Percentiles rank a stretch among this genome's conserved stretches.
These are phyloP conservation scores for Zoanthus gigantus DNA, from an alignment of 92 coral and sea anemone species.

Conservation along the genomic window DNA sequence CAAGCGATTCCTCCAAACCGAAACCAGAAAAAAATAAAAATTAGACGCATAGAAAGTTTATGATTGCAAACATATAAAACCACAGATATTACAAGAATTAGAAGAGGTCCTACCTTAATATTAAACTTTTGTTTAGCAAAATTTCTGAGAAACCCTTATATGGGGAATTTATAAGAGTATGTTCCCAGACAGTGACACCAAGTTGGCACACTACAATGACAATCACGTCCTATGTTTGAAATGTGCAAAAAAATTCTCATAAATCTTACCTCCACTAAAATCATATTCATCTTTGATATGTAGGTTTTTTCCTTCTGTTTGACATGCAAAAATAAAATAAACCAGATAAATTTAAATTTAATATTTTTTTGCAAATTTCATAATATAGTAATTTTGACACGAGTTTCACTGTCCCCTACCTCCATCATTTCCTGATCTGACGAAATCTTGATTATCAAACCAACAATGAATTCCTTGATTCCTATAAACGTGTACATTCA, in stretches of 20 bases:
- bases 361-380: background rate
- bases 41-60: background rate
- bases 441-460: conserved; percentile 95
- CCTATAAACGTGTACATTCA: conserved; percentile 58
- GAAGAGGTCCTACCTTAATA: background rate
- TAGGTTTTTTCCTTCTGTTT: conserved; percentile 94
- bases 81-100: background rate
- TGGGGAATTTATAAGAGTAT: too few species aligned
- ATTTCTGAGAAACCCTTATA: background rate
- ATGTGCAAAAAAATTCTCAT: background rate
- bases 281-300: conserved; percentile 94
- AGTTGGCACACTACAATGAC: background rate
- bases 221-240: conserved; percentile 6
- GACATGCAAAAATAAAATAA: conserved; percentile 5
- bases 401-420: conserved; percentile 49
- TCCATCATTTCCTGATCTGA: conserved; percentile 84
- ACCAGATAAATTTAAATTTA: background rate
- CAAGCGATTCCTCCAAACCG: background rate
- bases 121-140: background rate
- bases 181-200: background rate
- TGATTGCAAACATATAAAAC: background rate
- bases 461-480: conserved; percentile 96
- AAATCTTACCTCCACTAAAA: conserved; percentile 92
- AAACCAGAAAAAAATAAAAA: background rate
- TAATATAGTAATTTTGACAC: conserved; percentile 38